Evolutionary conservation across 2,888 invertebrate genomes (phyloP).

Genomic region (Habroteleia sp.): DNA sequence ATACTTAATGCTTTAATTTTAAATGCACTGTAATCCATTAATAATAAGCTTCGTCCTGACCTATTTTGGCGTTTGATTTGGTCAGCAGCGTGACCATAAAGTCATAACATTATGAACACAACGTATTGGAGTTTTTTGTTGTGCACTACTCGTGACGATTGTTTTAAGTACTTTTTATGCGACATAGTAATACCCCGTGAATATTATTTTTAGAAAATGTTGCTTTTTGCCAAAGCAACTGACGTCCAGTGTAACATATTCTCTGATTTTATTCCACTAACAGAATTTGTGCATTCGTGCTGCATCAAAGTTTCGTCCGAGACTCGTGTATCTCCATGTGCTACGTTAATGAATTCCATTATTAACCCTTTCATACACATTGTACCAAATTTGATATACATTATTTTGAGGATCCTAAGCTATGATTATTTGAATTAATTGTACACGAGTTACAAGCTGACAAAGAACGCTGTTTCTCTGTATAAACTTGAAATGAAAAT

Average conservation of each 20-base stretch:
- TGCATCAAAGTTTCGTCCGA: conserved; percentile 54
- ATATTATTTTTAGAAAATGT: conserved; percentile 23
- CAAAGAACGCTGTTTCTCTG: not conserved
- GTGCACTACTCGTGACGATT: too few species aligned
- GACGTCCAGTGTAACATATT: conserved; percentile 39
- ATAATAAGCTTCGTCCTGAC: conserved; percentile 7
- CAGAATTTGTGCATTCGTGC: conserved; percentile 48
- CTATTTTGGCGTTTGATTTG: not conserved
- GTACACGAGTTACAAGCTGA: not conserved
- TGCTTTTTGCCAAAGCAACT: conserved; percentile 21
- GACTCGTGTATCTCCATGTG: conserved; percentile 53
- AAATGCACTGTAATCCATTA: conserved; percentile 4
- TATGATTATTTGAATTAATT: conserved; percentile 42
- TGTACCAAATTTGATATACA: conserved; percentile 47
- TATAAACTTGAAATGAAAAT: too few species aligned
- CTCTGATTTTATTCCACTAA: conserved; percentile 52
- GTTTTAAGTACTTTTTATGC: conserved; percentile 7
- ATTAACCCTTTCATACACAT: conserved; percentile 56
- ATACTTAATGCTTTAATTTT: conserved; percentile 19
- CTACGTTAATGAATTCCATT: conserved; percentile 58
- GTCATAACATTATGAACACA: too few species aligned
- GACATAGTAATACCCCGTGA: not conserved
- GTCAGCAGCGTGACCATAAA: too few species aligned
- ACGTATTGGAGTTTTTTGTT: too few species aligned
- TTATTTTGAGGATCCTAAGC: conserved; percentile 41